Evolutionary conservation across 1,140 invertebrate species (phyloP), one percentile per base, ranked within the genome.

Genomic region (Papilio helenus): DNA sequence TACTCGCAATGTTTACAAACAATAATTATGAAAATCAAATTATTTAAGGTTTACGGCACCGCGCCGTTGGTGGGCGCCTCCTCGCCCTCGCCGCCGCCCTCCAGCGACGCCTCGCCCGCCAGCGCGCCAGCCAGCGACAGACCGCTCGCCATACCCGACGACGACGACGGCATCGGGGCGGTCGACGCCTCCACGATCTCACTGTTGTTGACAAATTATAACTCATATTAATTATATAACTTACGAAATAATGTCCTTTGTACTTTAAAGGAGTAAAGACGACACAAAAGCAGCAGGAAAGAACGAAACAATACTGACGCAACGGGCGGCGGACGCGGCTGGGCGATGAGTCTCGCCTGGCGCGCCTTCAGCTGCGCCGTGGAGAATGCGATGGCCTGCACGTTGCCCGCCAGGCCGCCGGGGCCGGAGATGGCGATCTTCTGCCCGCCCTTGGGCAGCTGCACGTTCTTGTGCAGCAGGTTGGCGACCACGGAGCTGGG

Each of bases 311-410:
- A 74, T 58, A 89, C 89, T 90, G 39, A 89, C 89, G 87, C 84
- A 18, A 84, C 79, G 9, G 89, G 88, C 73, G 83, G 78, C 0
- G 86, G 82, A 8, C 89, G 72, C n/a, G 89, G 85, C 79, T 89
- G 90, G 49, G 88, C 80, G n/a, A 90, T 83, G 16, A 92, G 83
- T 34, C 91, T 72, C 2, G 89, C 87, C 77, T 92, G 91, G 1
- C 91, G 80, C 46, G 89, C 90, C 79, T 90, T 91, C 29, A 93
- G 72, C 79, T 91, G 90, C 51, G 89, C 86, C 42, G 88, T 83
- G 12, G 87, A 87, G 79, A 92, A 90, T 1, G 92, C 91, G 79
- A 93, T 90, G n/a, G 92, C 90, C 76, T 92, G 91, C 34, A 93
- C 88, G 80, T 90, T 91, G 10, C 89, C 89, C 23, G 88, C 78